phyloP scores from a whole-genome alignment of 2,888 invertebrate genomes.

The Melanotus villosus region DNA sequence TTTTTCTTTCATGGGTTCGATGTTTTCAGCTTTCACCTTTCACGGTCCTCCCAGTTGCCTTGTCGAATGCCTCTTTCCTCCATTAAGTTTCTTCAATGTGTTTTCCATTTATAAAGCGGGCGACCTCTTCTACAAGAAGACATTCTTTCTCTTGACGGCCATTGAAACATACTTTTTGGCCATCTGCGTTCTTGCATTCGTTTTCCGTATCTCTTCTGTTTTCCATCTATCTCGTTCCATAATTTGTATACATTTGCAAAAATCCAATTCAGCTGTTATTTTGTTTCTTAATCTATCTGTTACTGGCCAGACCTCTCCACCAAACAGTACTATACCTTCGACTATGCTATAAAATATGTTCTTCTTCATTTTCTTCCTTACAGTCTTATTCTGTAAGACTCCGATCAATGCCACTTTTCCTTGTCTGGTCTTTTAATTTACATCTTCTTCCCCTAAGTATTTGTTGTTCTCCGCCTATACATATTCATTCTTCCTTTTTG shows the following conservation, averaged over 20 bases:
- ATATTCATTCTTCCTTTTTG: not conserved
- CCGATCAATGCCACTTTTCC: slow-evolving; percentile 6
- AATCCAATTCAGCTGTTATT: slow-evolving; percentile 2
- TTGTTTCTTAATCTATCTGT: slow-evolving; percentile 9
- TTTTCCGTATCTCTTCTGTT: not conserved
- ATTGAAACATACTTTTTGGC: not conserved
- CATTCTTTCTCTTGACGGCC: not conserved
- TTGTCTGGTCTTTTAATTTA: not conserved
- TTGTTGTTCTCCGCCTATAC: slow-evolving; percentile 16
- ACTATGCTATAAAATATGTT: not conserved
- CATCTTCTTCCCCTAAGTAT: not conserved
- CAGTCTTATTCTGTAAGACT: not conserved
- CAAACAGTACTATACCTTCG: slow-evolving; percentile 10
- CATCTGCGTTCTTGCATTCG: not conserved
- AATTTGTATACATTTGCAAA: slow-evolving; percentile 3
- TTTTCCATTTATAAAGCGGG: slow-evolving; percentile 4
- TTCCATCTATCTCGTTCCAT: not conserved
- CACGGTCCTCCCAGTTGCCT: slow-evolving; percentile 2
- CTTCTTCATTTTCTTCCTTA: not conserved
- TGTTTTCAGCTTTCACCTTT: slow-evolving; percentile 1
- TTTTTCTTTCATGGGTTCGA: slow-evolving; percentile 1
- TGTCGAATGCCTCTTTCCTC: slow-evolving; percentile 3
- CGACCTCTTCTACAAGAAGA: slow-evolving; percentile 8
- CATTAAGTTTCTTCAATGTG: slow-evolving; percentile 6
- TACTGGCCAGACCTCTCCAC: slow-evolving; percentile 6